Conservation (phyloP, 2,113 vertebrate genomes). For the Zapornia atra region DNA sequence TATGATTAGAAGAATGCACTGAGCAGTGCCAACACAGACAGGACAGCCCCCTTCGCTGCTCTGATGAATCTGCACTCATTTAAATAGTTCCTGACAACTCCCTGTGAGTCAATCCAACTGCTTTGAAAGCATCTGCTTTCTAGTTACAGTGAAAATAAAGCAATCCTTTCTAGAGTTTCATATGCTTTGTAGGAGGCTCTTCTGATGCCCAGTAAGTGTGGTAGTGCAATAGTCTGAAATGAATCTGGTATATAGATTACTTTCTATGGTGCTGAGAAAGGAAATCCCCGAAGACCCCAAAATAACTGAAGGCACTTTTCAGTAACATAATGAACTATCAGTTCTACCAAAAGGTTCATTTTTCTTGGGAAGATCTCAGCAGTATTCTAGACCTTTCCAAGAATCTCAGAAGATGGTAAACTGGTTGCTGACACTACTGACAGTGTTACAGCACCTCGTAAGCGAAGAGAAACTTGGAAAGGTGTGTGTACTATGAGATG, state of each 20-base stretch:
- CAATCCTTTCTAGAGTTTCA: not conserved
- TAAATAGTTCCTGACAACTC: not conserved
- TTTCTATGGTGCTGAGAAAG: not conserved
- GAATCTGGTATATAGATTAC: not conserved
- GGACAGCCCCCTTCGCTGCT: not conserved
- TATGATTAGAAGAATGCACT: not conserved
- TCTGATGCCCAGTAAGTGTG: not conserved
- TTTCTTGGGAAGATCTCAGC: not conserved
- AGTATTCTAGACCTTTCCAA: not conserved
- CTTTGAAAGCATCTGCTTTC: slow-evolving; percentile 2
- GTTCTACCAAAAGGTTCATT: not conserved
- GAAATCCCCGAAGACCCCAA: not conserved
- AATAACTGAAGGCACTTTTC: not conserved
- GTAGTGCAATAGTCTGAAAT: not conserved
- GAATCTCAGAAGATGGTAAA: not conserved
- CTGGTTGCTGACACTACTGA: not conserved
- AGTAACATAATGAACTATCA: not conserved
- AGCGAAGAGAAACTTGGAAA: not conserved
- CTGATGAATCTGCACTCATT: not conserved
- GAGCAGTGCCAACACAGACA: not conserved
- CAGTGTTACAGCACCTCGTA: not conserved
- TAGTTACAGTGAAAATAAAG: not conserved
- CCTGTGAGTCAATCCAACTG: not conserved
- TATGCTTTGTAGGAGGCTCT: not conserved
- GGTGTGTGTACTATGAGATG: not conserved